Conservation (phyloP, 1,140 invertebrate species). For the Philopotamus ludificatus region DNA sequence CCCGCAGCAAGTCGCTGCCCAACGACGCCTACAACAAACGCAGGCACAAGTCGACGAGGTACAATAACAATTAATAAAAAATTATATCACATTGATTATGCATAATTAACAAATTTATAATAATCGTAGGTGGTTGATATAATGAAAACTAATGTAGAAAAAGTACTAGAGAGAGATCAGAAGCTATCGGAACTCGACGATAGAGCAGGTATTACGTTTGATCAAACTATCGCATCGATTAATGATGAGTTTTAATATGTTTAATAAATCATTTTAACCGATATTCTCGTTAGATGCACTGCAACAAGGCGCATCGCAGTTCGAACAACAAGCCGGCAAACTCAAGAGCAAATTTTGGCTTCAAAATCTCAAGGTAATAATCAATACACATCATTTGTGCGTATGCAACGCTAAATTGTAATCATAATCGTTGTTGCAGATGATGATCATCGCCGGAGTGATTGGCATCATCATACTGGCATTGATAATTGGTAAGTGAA, state of each 20-base stretch:
- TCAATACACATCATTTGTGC: slow-evolving; percentile 7
- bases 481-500: slow-evolving; percentile 84
- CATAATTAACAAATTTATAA: too few species aligned
- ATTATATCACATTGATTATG: too few species aligned
- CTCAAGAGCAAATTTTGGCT: slow-evolving; percentile 98
- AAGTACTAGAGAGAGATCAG: slow-evolving; percentile 92
- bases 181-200: slow-evolving; percentile 95
- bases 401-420: too few species aligned
- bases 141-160: slow-evolving; percentile 96
- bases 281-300: slow-evolving; percentile 68
- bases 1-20: slow-evolving; percentile 85
- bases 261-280: background rate
- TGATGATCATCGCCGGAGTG: slow-evolving; percentile 91
- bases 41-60: slow-evolving; percentile 98
- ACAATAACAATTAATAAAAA: too few species aligned
- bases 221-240: background rate
- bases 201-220: slow-evolving; percentile 63
- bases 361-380: slow-evolving; percentile 91
- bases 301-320: slow-evolving; percentile 95
- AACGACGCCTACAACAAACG: slow-evolving; percentile 93
- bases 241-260: background rate
- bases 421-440: slow-evolving; percentile 58
- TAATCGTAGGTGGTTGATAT: slow-evolving; percentile 78
- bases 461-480: slow-evolving; percentile 84
- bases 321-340: slow-evolving; percentile 96